Evolutionary conservation across 2,113 vertebrate genomes (phyloP).

Genomic region (Aptenodytes patagonicus): DNA sequence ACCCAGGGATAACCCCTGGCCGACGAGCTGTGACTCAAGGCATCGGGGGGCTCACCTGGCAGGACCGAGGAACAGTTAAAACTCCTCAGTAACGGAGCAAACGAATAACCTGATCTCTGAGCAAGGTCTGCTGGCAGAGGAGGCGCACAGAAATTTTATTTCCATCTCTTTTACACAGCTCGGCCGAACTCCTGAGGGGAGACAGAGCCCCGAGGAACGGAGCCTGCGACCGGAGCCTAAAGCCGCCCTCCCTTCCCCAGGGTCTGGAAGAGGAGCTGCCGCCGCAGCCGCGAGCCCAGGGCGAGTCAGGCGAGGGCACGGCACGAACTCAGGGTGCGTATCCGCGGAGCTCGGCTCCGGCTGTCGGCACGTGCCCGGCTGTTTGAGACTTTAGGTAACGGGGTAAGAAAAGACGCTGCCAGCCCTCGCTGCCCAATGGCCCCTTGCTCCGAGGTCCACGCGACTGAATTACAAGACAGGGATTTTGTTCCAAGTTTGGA

Average conservation of each 20-base stretch:
- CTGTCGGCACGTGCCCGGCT: background rate
- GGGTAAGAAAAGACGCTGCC: background rate
- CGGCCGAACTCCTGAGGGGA: background rate
- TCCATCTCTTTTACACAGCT: background rate
- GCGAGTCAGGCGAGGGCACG: background rate
- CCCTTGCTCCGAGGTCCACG: fast-evolving
- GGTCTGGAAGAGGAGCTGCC: background rate
- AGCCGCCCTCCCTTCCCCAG: background rate
- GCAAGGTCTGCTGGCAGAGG: background rate
- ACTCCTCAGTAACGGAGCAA: background rate
- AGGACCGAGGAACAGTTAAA: background rate
- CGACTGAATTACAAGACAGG: fast-evolving
- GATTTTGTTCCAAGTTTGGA: background rate
- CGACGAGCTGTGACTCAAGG: fast-evolving
- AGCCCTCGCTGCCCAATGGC: background rate
- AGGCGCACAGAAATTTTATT: fast-evolving
- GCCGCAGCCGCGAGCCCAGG: background rate
- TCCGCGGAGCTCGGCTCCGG: background rate
- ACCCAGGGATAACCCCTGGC: background rate
- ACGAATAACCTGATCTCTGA: background rate
- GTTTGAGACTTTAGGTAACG: background rate
- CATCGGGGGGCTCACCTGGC: background rate
- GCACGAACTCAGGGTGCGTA: background rate
- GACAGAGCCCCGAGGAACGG: background rate
- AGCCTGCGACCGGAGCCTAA: background rate